These are phyloP conservation scores for Phaethornis superciliosus DNA, from an alignment of 2,113 vertebrate species.

Conservation along the genomic window DNA sequence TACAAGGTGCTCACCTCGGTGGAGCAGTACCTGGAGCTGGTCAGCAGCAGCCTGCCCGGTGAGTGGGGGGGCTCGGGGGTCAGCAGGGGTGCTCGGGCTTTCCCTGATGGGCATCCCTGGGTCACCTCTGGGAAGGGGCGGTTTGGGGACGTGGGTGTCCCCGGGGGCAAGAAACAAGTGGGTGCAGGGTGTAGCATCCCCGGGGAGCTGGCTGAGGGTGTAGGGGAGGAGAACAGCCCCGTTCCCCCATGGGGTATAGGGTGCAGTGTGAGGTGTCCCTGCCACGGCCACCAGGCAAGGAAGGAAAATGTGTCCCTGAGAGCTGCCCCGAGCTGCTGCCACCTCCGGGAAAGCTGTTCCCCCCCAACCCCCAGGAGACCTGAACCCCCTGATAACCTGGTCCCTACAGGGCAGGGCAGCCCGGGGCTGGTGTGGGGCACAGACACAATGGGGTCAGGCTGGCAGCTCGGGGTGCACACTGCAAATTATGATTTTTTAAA, in stretches of 20 bases:
- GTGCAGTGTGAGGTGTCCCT: background rate
- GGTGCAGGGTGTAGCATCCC: too few species aligned
- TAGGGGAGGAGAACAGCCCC: background rate
- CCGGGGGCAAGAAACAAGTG: too few species aligned
- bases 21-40: conserved; percentile 89
- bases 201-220: background rate
- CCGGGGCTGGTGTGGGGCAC: background rate
- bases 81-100: background rate
- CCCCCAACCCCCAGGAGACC: background rate
- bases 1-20: conserved; percentile 90
- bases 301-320: rapidly evolving
- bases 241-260: rapidly evolving
- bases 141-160: background rate
- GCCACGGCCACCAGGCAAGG: rapidly evolving
- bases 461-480: background rate
- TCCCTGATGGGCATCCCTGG: background rate
- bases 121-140: background rate
- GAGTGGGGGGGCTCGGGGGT: background rate
- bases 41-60: conserved; percentile 90
- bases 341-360: too few species aligned
- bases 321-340: background rate
- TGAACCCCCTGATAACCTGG: rapidly evolving
- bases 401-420: background rate
- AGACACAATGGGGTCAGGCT: background rate
- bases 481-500: background rate